Conservation (phyloP, 2,888 invertebrate genomes). For the Spatulosminthurus flaviceps region DNA sequence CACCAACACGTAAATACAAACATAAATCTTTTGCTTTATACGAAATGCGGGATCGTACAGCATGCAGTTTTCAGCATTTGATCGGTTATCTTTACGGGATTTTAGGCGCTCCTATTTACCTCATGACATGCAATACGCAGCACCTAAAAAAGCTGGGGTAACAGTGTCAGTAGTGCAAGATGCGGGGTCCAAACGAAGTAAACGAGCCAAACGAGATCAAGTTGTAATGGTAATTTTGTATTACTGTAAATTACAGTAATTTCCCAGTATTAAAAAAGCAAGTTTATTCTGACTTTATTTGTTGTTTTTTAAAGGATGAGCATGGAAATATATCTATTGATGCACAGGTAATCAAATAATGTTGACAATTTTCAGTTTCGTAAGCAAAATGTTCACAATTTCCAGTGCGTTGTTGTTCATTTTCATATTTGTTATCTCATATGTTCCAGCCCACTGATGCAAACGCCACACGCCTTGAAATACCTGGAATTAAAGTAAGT, state of each 20-base stretch:
- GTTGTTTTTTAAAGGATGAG: slow-evolving; percentile 54
- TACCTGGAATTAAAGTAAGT: slow-evolving; percentile 74
- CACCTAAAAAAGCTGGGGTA: slow-evolving; percentile 67
- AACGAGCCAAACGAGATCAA: slow-evolving; percentile 41
- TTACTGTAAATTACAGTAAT: not conserved
- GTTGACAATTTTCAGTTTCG: not conserved
- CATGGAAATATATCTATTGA: slow-evolving; percentile 63
- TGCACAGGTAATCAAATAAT: slow-evolving; percentile 53
- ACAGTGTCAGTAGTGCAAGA: slow-evolving; percentile 63
- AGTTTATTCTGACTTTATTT: not conserved
- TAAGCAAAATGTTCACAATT: no score
- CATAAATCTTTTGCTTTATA: no score
- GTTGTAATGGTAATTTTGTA: slow-evolving; percentile 52
- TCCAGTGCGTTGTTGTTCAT: no score
- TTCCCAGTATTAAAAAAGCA: not conserved
- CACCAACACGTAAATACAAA: slow-evolving; percentile 73
- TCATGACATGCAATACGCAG: slow-evolving; percentile 75
- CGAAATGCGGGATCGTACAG: no score
- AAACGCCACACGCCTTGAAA: slow-evolving; percentile 80
- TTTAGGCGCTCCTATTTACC: slow-evolving; percentile 74
- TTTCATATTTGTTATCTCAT: no score
- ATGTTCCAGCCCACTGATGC: slow-evolving; percentile 80
- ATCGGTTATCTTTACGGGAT: slow-evolving; percentile 5
- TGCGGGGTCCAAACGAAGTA: slow-evolving; percentile 47
- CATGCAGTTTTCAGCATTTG: no score